Conservation (phyloP, 2,888 invertebrate genomes). For the Pyrocoelia pectoralis region DNA sequence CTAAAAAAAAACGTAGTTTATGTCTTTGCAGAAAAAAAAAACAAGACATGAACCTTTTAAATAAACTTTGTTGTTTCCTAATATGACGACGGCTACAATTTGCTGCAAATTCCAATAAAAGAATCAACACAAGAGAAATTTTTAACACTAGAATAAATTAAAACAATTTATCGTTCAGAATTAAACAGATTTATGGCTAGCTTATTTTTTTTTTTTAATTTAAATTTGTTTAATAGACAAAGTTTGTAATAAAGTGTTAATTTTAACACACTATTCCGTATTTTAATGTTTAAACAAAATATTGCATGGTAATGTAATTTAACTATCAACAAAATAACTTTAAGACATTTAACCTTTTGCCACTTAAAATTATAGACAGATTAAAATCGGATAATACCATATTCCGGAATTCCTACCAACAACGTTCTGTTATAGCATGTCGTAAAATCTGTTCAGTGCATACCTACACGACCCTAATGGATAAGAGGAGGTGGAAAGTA, state of each 20-base stretch:
- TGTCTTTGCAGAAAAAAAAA: slow-evolving; percentile 26
- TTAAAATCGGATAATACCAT: slow-evolving; percentile 35
- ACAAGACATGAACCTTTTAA: slow-evolving; percentile 27
- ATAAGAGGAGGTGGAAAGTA: slow-evolving; percentile 17
- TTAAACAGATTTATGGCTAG: no score
- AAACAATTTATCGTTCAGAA: not conserved
- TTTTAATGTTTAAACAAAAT: not conserved
- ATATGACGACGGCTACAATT: slow-evolving; percentile 26
- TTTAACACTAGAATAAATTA: not conserved
- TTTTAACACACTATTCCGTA: not conserved
- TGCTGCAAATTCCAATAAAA: slow-evolving; percentile 21
- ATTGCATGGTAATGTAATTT: not conserved
- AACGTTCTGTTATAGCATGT: slow-evolving; percentile 34
- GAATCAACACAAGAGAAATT: not conserved
- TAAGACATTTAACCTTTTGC: slow-evolving; percentile 18
- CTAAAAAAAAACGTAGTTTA: slow-evolving; percentile 37
- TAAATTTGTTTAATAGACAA: not conserved
- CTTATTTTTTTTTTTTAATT: not conserved
- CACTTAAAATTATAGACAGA: slow-evolving; percentile 28
- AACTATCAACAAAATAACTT: slow-evolving; percentile 11
- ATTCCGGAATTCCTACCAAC: slow-evolving; percentile 40
- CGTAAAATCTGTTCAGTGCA: slow-evolving; percentile 34
- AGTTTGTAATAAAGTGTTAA: not conserved
- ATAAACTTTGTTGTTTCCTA: slow-evolving; percentile 29
- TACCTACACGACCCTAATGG: slow-evolving; percentile 28